Evolutionary conservation across 2,888 invertebrate species (phyloP).

Genomic region (Nephrotoma guestfalica): DNA sequence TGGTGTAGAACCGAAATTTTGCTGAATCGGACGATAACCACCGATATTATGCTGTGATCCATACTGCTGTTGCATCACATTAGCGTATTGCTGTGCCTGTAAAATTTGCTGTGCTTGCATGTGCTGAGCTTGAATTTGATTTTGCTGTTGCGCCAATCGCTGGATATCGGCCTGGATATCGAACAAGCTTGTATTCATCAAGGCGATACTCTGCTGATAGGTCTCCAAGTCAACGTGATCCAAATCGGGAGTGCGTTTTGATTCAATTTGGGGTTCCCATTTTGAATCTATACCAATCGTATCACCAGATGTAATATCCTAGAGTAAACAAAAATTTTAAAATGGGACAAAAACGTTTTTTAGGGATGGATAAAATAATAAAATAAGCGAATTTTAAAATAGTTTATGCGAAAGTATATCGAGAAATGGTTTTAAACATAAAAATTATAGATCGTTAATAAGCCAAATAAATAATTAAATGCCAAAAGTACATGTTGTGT

Average conservation of each 20-base stretch:
- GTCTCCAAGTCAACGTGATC: slow-evolving; percentile 72
- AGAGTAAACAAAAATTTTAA: slow-evolving; percentile 9
- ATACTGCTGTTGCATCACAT: slow-evolving; percentile 34
- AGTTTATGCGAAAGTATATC: not conserved
- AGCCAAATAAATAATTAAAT: not conserved
- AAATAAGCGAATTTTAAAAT: not conserved
- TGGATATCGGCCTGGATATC: slow-evolving; percentile 92
- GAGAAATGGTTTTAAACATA: not conserved
- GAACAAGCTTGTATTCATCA: slow-evolving; percentile 81
- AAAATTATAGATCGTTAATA: not conserved
- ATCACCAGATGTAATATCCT: slow-evolving; percentile 8
- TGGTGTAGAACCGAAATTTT: slow-evolving; percentile 31
- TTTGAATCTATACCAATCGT: slow-evolving; percentile 35
- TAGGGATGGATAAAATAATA: not conserved
- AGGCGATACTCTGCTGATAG: slow-evolving; percentile 44
- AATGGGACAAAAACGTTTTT: slow-evolving; percentile 4
- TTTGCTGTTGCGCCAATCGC: slow-evolving; percentile 69
- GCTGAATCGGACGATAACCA: slow-evolving; percentile 25
- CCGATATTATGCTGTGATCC: slow-evolving; percentile 38
- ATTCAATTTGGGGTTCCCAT: slow-evolving; percentile 53
- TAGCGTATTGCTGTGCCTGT: slow-evolving; percentile 39
- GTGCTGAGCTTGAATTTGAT: slow-evolving; percentile 50
- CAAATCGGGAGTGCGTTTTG: slow-evolving; percentile 55
- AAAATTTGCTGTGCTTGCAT: slow-evolving; percentile 42
- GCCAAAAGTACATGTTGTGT: not conserved